Evolutionary conservation across 2,797 vertebrate species (phyloP).

Genomic region (Melanotaenia nigrans): DNA sequence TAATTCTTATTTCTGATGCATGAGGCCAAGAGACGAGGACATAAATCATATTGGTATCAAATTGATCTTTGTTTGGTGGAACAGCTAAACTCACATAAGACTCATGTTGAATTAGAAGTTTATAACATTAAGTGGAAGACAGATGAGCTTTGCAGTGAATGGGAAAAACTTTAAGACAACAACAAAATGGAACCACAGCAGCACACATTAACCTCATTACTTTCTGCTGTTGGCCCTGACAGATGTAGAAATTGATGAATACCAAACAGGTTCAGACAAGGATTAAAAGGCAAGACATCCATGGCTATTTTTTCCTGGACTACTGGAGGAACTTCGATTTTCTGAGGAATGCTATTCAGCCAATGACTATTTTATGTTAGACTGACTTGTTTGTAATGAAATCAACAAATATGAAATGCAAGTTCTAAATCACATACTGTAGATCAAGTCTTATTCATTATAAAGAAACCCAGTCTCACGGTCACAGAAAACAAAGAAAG

Average conservation of each 20-base stretch:
- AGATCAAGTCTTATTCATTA: background rate
- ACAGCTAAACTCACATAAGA: conserved; percentile 2
- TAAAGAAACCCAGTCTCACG: background rate
- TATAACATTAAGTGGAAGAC: background rate
- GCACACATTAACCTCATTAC: background rate
- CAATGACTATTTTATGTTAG: background rate
- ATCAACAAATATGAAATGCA: background rate
- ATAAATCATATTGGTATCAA: conserved; percentile 9
- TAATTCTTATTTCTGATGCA: conserved; percentile 23
- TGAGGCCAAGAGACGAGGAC: conserved; percentile 13
- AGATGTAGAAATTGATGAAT: background rate
- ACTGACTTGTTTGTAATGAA: background rate
- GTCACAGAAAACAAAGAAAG: background rate
- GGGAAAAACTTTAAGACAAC: background rate
- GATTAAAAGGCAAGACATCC: background rate
- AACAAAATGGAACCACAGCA: background rate
- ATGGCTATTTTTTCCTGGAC: background rate
- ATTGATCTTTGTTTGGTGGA: conserved; percentile 5
- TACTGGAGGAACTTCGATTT: background rate
- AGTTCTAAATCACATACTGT: background rate
- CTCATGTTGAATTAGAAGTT: background rate
- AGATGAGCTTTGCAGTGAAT: background rate
- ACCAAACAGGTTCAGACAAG: background rate
- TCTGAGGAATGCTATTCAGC: background rate
- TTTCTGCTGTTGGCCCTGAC: background rate